These are phyloP conservation scores for Lochmaea capreae DNA, from an alignment of 2,888 invertebrate genomes.

Conservation along the genomic window DNA sequence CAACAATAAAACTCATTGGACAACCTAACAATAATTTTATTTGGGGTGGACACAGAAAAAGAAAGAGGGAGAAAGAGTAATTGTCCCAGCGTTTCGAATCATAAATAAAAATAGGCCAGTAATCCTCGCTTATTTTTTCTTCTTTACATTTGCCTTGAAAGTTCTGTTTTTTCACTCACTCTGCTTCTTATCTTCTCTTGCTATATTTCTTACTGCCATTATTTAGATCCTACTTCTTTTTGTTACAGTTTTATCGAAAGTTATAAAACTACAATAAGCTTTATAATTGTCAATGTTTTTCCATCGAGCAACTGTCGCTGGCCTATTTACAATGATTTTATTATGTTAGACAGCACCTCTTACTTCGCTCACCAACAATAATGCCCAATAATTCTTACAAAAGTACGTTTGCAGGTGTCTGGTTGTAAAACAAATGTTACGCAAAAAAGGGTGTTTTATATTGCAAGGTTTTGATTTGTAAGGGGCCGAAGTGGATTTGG, in stretches of 20 bases:
- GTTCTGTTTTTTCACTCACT: too few species aligned
- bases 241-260: too few species aligned
- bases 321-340: too few species aligned
- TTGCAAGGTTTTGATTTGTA: neutral
- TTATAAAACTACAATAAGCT: too few species aligned
- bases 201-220: too few species aligned
- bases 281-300: too few species aligned
- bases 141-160: too few species aligned
- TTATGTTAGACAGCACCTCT: neutral
- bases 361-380: neutral
- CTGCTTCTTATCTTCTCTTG: too few species aligned
- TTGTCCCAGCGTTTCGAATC: neutral
- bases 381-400: neutral
- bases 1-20: conserved; percentile 34
- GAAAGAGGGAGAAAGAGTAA: neutral
- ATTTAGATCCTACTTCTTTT: too few species aligned
- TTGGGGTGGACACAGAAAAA: conserved; percentile 20
- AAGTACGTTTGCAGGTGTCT: conserved; percentile 8
- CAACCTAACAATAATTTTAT: conserved; percentile 28
- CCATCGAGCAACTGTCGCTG: too few species aligned
- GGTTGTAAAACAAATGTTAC: conserved; percentile 14
- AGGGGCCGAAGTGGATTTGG: neutral
- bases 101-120: conserved; percentile 2
- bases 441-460: conserved; percentile 8
- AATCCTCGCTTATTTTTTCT: neutral